Evolutionary conservation across 2,888 invertebrate species (phyloP), one percentile per base, ranked within the genome.

Genomic region (Cartodere bifasciata): DNA sequence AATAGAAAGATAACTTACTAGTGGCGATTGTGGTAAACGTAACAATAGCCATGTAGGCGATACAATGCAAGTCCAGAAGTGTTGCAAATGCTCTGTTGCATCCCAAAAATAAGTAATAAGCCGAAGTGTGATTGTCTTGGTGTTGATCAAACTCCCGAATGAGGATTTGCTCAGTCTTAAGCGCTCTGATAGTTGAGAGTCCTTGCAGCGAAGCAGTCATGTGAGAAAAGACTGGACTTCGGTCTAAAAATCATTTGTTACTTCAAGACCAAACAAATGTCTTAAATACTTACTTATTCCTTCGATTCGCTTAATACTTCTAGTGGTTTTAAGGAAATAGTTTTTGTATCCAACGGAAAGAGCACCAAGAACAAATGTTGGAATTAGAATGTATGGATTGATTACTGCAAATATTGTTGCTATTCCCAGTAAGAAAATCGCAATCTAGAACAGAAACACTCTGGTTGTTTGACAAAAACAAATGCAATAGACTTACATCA

Each of bases 201-300:
- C 86, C 86, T 54, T 80, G 75, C 14, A 87, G 63, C 1, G 80
- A 75, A 27, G 82, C 75, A 45, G 74, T 78, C 20, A 85, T 64
- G 45, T 85, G 77, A 1, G 76, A 72, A 53, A 80, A 85, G 1
- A 87, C 72, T 1, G 86, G 86, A 49, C 82, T 83, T 29, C 81
- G 69, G 30, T 78, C 83, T 83, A 53, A 16, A 47, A 52, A n/a
- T n/a, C n/a, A n/a, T n/a, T n/a, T n/a, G n/a, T n/a, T n/a, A n/a
- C n/a, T n/a, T n/a, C n/a, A n/a, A n/a, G n/a, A n/a, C n/a, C n/a
- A n/a, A n/a, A n/a, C n/a, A n/a, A n/a, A n/a, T n/a, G n/a, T n/a
- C n/a, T n/a, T 14, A 15, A 3, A 4, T 31, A 42, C 70, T 67
- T 46, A 77, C 77, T 74, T 13, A 72, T 69, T 42, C 75, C 73